phyloP scores from a whole-genome alignment of 1,140 invertebrate genomes.

The Globodera ellingtonae region DNA sequence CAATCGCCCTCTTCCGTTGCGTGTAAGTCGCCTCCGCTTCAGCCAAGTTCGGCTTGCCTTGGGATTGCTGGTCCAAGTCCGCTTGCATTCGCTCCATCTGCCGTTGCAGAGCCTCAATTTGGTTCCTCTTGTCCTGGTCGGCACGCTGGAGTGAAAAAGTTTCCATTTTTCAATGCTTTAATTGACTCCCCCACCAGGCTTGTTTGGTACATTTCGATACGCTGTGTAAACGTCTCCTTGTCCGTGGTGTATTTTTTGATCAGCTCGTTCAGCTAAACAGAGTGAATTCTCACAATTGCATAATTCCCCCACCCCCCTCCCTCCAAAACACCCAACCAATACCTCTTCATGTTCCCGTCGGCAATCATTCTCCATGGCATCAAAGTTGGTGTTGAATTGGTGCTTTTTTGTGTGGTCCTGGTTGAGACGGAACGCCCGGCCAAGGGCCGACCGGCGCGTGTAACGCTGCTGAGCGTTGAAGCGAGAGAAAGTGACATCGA shows the following conservation, averaged over 20 bases:
- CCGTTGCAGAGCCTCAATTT: conserved; percentile 3
- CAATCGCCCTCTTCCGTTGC: conserved; percentile 21
- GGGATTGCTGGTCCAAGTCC: conserved; percentile 13
- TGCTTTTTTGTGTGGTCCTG: conserved; percentile 31
- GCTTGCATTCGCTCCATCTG: not conserved
- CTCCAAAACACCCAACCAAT: too few species aligned
- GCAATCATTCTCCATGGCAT: conserved; percentile 3
- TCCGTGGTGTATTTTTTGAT: not conserved
- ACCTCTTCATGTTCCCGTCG: not conserved
- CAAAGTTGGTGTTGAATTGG: not conserved
- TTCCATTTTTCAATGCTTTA: not conserved
- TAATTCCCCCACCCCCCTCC: not conserved
- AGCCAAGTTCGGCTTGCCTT: conserved; percentile 41
- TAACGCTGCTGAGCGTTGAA: conserved; percentile 17
- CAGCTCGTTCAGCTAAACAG: not conserved
- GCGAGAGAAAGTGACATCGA: conserved; percentile 30
- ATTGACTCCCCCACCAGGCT: not conserved
- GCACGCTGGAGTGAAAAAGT: not conserved
- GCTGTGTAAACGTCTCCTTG: not conserved
- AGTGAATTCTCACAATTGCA: not conserved
- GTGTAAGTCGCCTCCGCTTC: conserved; percentile 32
- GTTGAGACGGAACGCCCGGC: conserved; percentile 21
- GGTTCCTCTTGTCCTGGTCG: conserved; percentile 25
- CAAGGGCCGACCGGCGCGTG: conserved; percentile 20
- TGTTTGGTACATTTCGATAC: not conserved